A percentile compares a stretch with the other conserved stretches of the same genome.
phyloP scores from a whole-genome alignment of 2,888 invertebrate species.

The Lithosia quadra region DNA sequence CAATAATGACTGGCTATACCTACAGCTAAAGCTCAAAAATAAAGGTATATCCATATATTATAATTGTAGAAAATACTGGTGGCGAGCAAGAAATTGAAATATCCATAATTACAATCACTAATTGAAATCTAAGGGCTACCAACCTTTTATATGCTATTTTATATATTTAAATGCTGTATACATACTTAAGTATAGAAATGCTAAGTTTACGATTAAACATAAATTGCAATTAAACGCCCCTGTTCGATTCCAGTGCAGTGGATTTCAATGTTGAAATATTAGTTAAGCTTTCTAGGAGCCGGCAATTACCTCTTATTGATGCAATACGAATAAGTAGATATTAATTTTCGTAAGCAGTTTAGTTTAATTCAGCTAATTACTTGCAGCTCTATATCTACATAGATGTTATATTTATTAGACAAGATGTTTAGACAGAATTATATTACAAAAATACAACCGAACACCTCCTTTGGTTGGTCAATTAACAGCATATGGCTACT shows the following conservation, averaged over 20 bases:
- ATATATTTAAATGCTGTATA: background rate
- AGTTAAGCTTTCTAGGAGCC: background rate
- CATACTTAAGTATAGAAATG: background rate
- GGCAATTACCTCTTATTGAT: background rate
- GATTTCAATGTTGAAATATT: conserved; percentile 1
- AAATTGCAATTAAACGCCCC: background rate
- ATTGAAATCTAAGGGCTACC: background rate
- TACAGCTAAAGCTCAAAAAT: no score
- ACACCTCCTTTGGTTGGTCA: no score
- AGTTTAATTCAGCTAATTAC: background rate
- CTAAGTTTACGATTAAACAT: background rate
- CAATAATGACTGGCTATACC: no score
- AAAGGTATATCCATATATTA: no score
- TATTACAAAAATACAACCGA: no score
- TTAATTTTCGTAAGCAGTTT: background rate
- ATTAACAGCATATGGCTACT: no score
- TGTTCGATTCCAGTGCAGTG: background rate
- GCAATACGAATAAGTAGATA: background rate
- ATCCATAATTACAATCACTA: background rate
- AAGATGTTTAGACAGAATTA: no score
- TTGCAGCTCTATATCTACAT: no score
- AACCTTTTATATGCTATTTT: background rate
- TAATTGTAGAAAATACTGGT: no score
- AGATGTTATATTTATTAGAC: no score
- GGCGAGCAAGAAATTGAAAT: no score